Evolutionary conservation across 2,888 invertebrate species (phyloP).

Genomic region (Morpho deidamia): DNA sequence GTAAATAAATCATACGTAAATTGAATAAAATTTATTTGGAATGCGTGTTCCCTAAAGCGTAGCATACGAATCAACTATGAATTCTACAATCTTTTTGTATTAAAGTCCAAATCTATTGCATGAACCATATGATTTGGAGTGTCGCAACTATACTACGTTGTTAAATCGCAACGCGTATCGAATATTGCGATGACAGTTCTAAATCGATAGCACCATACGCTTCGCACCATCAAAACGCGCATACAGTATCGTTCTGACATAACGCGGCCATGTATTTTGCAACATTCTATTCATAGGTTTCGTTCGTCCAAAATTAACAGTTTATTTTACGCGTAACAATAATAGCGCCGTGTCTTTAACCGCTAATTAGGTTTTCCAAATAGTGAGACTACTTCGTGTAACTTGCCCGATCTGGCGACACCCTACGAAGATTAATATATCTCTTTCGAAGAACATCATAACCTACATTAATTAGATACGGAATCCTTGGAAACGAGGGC

Average conservation of each 20-base stretch:
- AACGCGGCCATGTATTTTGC: slow-evolving; percentile 73
- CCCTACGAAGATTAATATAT: slow-evolving; percentile 20
- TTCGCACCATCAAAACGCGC: slow-evolving; percentile 18
- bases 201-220: slow-evolving; percentile 15
- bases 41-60: too few relatives aligned
- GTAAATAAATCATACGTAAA: too few relatives aligned
- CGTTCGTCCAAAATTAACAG: slow-evolving; percentile 59
- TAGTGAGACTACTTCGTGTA: slow-evolving; percentile 26
- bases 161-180: slow-evolving; percentile 11
- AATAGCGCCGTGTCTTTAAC: slow-evolving; percentile 69
- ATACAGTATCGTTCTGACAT: slow-evolving; percentile 53
- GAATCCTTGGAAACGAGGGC: slow-evolving; percentile 32
- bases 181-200: slow-evolving; percentile 11
- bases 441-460: slow-evolving; percentile 20
- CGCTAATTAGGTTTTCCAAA: slow-evolving; percentile 62
- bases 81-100: too few relatives aligned
- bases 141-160: not conserved
- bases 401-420: slow-evolving; percentile 22
- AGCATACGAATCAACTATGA: too few relatives aligned
- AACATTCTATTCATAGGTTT: slow-evolving; percentile 64
- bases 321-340: slow-evolving; percentile 62
- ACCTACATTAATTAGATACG: slow-evolving; percentile 19
- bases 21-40: too few relatives aligned
- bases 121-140: not conserved
- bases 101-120: too few relatives aligned